Evolutionary conservation across 2,888 invertebrate genomes (phyloP).

Genomic region (Byasa hedistus): DNA sequence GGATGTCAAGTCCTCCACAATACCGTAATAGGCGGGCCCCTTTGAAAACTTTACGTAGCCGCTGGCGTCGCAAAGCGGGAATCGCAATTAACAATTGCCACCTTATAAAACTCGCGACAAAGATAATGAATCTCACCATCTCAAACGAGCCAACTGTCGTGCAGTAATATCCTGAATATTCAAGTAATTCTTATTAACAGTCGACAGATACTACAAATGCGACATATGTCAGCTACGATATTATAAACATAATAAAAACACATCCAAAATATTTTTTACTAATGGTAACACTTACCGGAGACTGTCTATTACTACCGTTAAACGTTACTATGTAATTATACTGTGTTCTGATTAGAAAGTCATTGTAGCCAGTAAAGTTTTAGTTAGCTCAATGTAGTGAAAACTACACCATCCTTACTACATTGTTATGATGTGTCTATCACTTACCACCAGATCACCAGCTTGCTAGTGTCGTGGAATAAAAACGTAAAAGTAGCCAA

Average conservation of each 20-base stretch:
- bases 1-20: slow-evolving; percentile 47
- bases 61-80: slow-evolving; percentile 9
- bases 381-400: too few species aligned
- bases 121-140: background rate
- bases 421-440: too few species aligned
- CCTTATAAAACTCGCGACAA: slow-evolving; percentile 30
- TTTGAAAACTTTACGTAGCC: slow-evolving; percentile 29
- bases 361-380: too few species aligned
- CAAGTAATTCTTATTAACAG: background rate
- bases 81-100: slow-evolving; percentile 50
- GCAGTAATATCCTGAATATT: background rate
- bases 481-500: background rate
- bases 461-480: too few species aligned
- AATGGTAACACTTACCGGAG: too few species aligned
- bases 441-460: too few species aligned
- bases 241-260: too few species aligned
- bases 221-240: background rate
- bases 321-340: too few species aligned
- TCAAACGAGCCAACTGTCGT: background rate
- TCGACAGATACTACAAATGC: background rate
- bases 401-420: too few species aligned
- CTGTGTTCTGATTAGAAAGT: too few species aligned
- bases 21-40: slow-evolving; percentile 34
- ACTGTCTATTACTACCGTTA: too few species aligned
- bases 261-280: too few species aligned